These are phyloP conservation scores for Octodonta nipae DNA, from an alignment of 2,888 invertebrate genomes.

Conservation along the genomic window DNA sequence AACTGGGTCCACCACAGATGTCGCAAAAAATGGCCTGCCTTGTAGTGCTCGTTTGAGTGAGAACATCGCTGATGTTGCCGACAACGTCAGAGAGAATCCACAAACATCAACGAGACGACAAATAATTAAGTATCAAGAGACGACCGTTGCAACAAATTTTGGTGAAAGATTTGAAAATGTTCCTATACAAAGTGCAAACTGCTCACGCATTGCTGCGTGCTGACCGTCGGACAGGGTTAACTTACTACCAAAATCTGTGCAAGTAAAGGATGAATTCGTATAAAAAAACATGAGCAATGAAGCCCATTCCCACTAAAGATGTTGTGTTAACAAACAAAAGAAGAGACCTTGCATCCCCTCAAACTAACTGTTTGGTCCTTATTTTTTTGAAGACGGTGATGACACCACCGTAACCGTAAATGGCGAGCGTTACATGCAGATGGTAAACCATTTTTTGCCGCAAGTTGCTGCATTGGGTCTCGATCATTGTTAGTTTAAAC, in stretches of 20 bases:
- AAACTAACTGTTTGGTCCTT: not conserved
- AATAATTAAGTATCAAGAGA: conserved; percentile 7
- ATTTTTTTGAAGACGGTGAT: conserved; percentile 4
- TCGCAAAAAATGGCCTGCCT: conserved; percentile 4
- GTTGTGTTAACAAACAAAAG: conserved; percentile 2
- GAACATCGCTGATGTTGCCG: conserved; percentile 12
- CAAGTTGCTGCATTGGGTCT: conserved; percentile 4
- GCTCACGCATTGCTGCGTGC: no score
- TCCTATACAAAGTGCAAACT: conserved; percentile 12
- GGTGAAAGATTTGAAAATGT: conserved; percentile 9
- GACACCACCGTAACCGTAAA: conserved; percentile 3
- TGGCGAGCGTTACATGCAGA: conserved; percentile 2
- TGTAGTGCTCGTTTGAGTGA: conserved; percentile 8
- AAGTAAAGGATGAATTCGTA: not conserved
- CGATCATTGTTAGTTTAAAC: conserved; percentile 2
- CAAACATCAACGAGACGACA: conserved; percentile 10
- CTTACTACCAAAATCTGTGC: no score
- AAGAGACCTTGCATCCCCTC: conserved; percentile 4
- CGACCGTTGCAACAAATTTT: conserved; percentile 8
- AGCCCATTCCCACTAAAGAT: conserved; percentile 3
- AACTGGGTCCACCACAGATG: no score
- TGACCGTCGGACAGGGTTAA: no score
- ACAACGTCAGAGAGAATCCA: conserved; percentile 9
- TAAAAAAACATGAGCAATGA: conserved; percentile 3
- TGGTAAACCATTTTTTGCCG: conserved; percentile 3